Evolutionary conservation across 1,140 invertebrate genomes (phyloP).

Genomic region (Acromyrmex charruanus): DNA sequence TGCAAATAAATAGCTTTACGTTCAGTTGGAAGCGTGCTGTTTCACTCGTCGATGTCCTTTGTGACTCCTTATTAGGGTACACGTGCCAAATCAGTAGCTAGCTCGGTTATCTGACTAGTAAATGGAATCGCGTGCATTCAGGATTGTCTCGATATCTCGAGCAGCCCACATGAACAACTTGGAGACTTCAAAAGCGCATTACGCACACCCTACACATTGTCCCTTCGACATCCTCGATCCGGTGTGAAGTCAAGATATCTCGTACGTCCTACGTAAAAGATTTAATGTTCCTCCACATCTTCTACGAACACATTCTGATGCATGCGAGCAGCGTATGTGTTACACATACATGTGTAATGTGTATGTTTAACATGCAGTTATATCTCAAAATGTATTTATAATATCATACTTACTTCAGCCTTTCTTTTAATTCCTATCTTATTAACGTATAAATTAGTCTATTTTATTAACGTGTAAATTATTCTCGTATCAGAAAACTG

Average conservation of each 20-base stretch:
- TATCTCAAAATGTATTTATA: slow-evolving; percentile 2
- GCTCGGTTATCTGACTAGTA: slow-evolving; percentile 62
- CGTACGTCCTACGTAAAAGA: slow-evolving; percentile 67
- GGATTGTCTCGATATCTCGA: slow-evolving; percentile 71
- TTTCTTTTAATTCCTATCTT: slow-evolving; percentile 7
- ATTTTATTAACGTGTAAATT: background rate
- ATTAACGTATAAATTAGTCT: background rate
- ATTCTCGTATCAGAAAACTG: background rate
- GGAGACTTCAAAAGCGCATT: slow-evolving; percentile 73
- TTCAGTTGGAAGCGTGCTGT: slow-evolving; percentile 18
- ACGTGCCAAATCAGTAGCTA: slow-evolving; percentile 69
- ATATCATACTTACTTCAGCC: background rate
- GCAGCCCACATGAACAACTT: slow-evolving; percentile 80
- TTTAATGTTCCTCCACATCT: slow-evolving; percentile 41
- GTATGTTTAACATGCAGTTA: background rate
- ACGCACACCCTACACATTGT: slow-evolving; percentile 59
- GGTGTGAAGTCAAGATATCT: slow-evolving; percentile 55
- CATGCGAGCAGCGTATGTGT: background rate
- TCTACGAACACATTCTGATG: slow-evolving; percentile 35
- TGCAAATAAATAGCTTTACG: slow-evolving; percentile 22
- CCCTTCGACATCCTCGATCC: slow-evolving; percentile 39
- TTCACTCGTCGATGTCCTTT: slow-evolving; percentile 49
- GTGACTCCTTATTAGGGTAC: slow-evolving; percentile 56
- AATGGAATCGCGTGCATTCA: slow-evolving; percentile 67
- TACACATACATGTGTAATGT: background rate